Percentiles rank a stretch among this genome's conserved stretches.
Conservation (phyloP, 2,113 vertebrate species). For the Ceratotherium simum region DNA sequence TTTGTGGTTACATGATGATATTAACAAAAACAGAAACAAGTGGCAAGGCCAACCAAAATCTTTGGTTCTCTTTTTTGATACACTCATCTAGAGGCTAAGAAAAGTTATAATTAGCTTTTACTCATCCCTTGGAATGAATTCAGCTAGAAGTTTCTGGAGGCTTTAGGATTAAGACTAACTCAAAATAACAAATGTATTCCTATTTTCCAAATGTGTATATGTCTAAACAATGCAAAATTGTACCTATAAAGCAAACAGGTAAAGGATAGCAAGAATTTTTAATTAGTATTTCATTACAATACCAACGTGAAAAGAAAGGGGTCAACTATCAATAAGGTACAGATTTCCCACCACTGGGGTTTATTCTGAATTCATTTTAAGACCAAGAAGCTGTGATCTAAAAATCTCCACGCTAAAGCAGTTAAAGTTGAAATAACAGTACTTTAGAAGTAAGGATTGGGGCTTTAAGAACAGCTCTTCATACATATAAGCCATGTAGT, state of each 20-base stretch:
- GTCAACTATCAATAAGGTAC: slow-evolving; percentile 54
- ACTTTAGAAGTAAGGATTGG: neutral
- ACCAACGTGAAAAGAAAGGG: slow-evolving; percentile 31
- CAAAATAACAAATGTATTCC: slow-evolving; percentile 47
- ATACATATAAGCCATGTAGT: neutral
- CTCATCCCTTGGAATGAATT: slow-evolving; percentile 31
- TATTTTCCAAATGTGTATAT: slow-evolving; percentile 23
- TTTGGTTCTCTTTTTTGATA: neutral
- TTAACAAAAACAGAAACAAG: slow-evolving; percentile 46
- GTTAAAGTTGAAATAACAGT: slow-evolving; percentile 44
- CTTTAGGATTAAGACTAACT: slow-evolving; percentile 51
- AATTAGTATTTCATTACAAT: slow-evolving; percentile 80
- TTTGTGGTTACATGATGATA: neutral
- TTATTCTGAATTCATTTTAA: slow-evolving; percentile 74
- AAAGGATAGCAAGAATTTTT: slow-evolving; percentile 55
- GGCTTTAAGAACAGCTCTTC: neutral
- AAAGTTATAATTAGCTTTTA: slow-evolving; percentile 15
- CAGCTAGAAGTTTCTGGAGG: slow-evolving; percentile 55
- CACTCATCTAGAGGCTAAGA: slow-evolving; percentile 10
- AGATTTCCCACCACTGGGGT: slow-evolving; percentile 67
- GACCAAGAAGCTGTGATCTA: slow-evolving; percentile 62
- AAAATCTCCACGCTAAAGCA: slow-evolving; percentile 62
- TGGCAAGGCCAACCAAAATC: neutral
- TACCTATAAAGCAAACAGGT: slow-evolving; percentile 53
- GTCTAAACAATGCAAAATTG: neutral